A percentile compares a stretch with the other conserved stretches of the same genome.
Evolutionary conservation across 2,797 vertebrate genomes (phyloP).

Genomic region (Argentina silus): DNA sequence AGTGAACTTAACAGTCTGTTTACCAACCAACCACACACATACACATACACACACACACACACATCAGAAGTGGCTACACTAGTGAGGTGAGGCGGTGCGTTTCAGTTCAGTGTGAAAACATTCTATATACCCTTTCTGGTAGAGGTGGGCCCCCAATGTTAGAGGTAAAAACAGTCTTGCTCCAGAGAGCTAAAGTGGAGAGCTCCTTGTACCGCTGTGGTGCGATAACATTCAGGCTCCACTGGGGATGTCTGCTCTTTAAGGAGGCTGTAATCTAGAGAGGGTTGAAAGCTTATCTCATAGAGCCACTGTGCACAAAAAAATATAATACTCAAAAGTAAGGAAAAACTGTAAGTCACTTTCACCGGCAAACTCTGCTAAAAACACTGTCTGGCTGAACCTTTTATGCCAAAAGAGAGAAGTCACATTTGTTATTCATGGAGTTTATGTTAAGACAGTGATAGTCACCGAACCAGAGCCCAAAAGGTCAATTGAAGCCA

Average conservation of each 20-base stretch:
- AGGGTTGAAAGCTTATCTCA: constrained; percentile 73
- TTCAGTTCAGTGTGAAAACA: background rate
- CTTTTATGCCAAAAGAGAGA: constrained; percentile 29
- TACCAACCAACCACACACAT: background rate
- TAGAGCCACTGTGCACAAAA: constrained; percentile 60
- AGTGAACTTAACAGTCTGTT: background rate
- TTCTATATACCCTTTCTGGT: constrained; percentile 18
- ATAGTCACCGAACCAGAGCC: constrained; percentile 30
- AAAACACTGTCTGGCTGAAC: constrained; percentile 38
- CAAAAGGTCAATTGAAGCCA: constrained; percentile 53
- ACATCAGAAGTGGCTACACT: background rate
- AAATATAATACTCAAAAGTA: constrained; percentile 20
- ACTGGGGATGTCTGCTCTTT: constrained; percentile 64
- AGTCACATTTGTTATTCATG: constrained; percentile 49
- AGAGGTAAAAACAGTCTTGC: constrained; percentile 69
- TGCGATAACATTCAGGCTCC: constrained; percentile 77
- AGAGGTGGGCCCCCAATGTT: constrained; percentile 59
- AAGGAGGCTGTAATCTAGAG: constrained; percentile 78
- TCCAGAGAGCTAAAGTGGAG: constrained; percentile 70
- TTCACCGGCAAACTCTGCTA: constrained; percentile 38
- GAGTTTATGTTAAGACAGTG: constrained; percentile 41
- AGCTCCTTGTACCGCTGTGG: constrained; percentile 59
- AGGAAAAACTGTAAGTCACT: constrained; percentile 56
- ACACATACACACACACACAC: background rate
- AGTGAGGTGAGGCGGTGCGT: background rate